A percentile compares a stretch with the other conserved stretches of the same genome.
Evolutionary conservation across 2,888 invertebrate genomes (phyloP).

Genomic region (Drosophila kambysellisi): DNA sequence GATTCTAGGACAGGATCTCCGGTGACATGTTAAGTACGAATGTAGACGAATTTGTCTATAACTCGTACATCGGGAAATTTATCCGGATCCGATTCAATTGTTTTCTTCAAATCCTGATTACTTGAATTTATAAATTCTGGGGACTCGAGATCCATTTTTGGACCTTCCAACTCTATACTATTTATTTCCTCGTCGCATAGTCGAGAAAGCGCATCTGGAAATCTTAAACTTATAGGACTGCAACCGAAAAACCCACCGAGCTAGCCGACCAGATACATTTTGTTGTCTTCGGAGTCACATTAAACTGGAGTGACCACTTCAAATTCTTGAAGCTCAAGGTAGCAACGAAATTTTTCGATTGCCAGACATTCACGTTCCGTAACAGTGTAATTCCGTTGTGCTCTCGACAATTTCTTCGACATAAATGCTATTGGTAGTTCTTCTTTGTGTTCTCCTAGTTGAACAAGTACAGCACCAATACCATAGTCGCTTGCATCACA

Average conservation of each 20-base stretch:
- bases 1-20: not conserved
- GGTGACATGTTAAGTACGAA: not conserved
- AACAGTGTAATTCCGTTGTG: not conserved
- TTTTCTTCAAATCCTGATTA: not conserved
- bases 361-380: not conserved
- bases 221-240: not conserved
- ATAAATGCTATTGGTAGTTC: not conserved
- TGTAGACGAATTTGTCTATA: not conserved
- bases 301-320: constrained; percentile 8
- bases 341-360: constrained; percentile 1
- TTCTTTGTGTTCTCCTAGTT: not conserved
- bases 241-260: too few species aligned
- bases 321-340: constrained; percentile 21
- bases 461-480: constrained; percentile 1
- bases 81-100: not conserved
- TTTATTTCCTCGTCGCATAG: not conserved
- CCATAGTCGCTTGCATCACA: constrained; percentile 18
- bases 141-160: not conserved
- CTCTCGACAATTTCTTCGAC: not conserved
- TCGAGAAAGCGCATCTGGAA: not conserved
- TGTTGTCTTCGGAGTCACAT: too few species aligned
- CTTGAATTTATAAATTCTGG: not conserved
- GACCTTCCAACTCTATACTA: not conserved
- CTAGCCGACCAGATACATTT: too few species aligned
- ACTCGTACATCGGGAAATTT: not conserved